Conservation (phyloP, 2,888 invertebrate species). For the Plagiodera versicolora region DNA sequence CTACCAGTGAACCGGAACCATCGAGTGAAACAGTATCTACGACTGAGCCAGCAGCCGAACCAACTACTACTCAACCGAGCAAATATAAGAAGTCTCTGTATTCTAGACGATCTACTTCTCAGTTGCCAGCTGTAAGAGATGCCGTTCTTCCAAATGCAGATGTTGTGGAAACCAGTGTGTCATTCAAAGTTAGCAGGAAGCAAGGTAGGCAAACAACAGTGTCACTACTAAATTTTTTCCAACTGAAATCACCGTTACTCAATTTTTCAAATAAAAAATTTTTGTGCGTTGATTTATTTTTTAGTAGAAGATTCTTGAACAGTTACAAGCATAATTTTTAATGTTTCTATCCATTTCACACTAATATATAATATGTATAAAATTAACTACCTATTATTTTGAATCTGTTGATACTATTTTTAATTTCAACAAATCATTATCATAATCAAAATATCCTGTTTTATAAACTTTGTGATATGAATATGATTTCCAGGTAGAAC, state of each 20-base stretch:
- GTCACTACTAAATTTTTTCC: too few relatives aligned
- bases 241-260: too few relatives aligned
- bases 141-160: slow-evolving; percentile 56
- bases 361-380: too few relatives aligned
- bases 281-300: too few relatives aligned
- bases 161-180: slow-evolving; percentile 75
- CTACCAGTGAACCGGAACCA: slow-evolving; percentile 54
- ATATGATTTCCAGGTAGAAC: slow-evolving; percentile 41
- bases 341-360: too few relatives aligned
- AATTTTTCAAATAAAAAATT: too few relatives aligned
- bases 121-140: slow-evolving; percentile 31
- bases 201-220: slow-evolving; percentile 56
- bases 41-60: slow-evolving; percentile 45
- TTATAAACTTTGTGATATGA: not conserved
- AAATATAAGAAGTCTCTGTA: slow-evolving; percentile 49
- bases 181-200: slow-evolving; percentile 73
- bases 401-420: too few relatives aligned
- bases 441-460: too few relatives aligned
- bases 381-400: too few relatives aligned
- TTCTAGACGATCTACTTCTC: slow-evolving; percentile 48
- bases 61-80: slow-evolving; percentile 42
- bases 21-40: slow-evolving; percentile 48
- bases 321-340: too few relatives aligned
- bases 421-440: too few relatives aligned
- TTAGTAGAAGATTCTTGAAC: too few relatives aligned